phyloP scores from a whole-genome alignment of 2,888 invertebrate species.

The Argyresthia goedartella region DNA sequence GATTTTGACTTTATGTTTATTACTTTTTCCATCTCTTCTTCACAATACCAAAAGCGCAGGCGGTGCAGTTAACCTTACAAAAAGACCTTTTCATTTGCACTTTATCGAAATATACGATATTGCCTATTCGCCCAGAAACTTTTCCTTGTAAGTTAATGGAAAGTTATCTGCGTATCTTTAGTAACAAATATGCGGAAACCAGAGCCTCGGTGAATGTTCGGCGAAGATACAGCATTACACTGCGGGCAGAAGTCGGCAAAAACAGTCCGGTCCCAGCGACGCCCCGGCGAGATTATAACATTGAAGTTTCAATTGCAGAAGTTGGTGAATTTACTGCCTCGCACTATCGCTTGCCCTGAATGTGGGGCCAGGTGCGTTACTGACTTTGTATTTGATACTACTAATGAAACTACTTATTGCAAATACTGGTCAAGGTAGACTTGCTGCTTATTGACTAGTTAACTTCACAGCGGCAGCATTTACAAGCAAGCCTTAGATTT shows the following conservation, averaged over 20 bases:
- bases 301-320: constrained; percentile 64
- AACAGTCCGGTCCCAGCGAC: constrained; percentile 44
- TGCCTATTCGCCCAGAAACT: too few species aligned
- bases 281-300: constrained; percentile 55
- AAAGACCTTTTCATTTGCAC: too few species aligned
- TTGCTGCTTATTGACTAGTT: background rate
- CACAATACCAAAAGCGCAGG: too few species aligned
- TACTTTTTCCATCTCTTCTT: too few species aligned
- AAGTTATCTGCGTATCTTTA: too few species aligned
- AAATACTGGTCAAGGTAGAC: background rate
- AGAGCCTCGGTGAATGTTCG: constrained; percentile 28
- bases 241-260: constrained; percentile 28
- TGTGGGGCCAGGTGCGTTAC: constrained; percentile 7
- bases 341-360: constrained; percentile 40
- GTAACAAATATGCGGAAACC: too few species aligned
- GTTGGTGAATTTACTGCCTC: constrained; percentile 58
- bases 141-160: too few species aligned
- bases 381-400: background rate
- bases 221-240: constrained; percentile 35
- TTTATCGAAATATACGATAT: too few species aligned
- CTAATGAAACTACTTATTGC: background rate
- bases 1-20: too few species aligned
- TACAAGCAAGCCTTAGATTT: too few species aligned
- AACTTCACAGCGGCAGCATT: too few species aligned
- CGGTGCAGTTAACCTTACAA: too few species aligned